A percentile compares a stretch with the other conserved stretches of the same genome.
Conservation (phyloP, 1,140 invertebrate species). For the Uloborus diversus region DNA sequence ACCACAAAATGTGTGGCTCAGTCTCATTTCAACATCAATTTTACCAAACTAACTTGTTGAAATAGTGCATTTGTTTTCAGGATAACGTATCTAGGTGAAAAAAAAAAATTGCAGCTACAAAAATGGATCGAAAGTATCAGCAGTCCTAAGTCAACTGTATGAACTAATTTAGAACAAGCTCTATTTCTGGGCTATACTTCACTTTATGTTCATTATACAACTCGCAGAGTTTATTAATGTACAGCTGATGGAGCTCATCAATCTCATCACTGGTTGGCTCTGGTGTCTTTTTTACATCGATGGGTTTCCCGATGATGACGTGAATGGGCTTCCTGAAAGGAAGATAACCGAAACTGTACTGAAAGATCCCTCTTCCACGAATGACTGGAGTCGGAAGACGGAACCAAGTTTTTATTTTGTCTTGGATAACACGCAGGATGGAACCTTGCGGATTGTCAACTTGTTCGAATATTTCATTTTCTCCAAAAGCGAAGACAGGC, state of each 20-base stretch:
- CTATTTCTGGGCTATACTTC: constrained; percentile 65
- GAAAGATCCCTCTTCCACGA: constrained; percentile 86
- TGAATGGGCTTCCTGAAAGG: constrained; percentile 80
- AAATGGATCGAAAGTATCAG: too few species aligned
- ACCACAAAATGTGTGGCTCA: too few species aligned
- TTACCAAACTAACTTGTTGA: too few species aligned
- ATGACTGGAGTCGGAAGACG: constrained; percentile 83
- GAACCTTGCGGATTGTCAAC: constrained; percentile 77
- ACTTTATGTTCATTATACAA: constrained; percentile 84
- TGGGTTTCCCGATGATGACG: constrained; percentile 84
- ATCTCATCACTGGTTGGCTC: constrained; percentile 79
- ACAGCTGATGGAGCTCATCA: constrained; percentile 78
- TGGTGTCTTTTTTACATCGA: constrained; percentile 75
- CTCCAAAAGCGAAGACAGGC: constrained; percentile 90
- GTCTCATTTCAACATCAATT: too few species aligned
- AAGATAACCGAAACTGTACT: constrained; percentile 86
- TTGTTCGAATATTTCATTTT: constrained; percentile 87
- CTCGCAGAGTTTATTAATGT: constrained; percentile 73
- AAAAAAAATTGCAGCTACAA: too few species aligned
- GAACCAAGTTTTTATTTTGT: constrained; percentile 73
- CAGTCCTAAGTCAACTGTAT: too few species aligned
- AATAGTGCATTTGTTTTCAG: too few species aligned
- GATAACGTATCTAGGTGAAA: too few species aligned
- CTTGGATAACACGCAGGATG: constrained; percentile 74
- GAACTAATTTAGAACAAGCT: constrained; percentile 23